Percentiles rank a stretch among this genome's conserved stretches.
phyloP scores from a whole-genome alignment of 1,140 invertebrate genomes.

The Eupeodes corollae region DNA sequence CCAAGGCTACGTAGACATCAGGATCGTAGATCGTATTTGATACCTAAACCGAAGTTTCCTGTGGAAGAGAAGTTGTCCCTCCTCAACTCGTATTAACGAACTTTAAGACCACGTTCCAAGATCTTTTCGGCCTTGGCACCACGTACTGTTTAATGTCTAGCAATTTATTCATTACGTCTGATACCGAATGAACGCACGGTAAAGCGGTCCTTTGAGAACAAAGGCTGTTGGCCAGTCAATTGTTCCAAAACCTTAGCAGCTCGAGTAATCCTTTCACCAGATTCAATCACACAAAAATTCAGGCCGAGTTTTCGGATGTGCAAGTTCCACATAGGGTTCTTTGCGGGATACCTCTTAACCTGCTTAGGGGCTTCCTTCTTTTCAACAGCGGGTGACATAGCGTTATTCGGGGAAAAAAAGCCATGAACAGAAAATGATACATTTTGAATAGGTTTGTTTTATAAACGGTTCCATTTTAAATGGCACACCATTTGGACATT shows the following conservation, averaged over 20 bases:
- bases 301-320: slow-evolving; percentile 95
- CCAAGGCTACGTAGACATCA: slow-evolving; percentile 98
- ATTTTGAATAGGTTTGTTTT: too few species aligned
- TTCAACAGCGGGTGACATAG: too few species aligned
- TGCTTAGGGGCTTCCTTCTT: slow-evolving; percentile 48
- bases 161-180: slow-evolving; percentile 99
- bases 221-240: slow-evolving; percentile 95
- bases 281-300: slow-evolving; percentile 99
- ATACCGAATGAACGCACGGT: too few species aligned
- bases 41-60: slow-evolving; percentile 94
- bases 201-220: slow-evolving; percentile 98
- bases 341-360: slow-evolving; percentile 71
- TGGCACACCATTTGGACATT: too few species aligned
- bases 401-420: too few species aligned
- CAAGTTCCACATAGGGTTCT: slow-evolving; percentile 95
- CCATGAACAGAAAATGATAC: too few species aligned
- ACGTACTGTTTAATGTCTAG: slow-evolving; percentile 98
- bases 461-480: too few species aligned
- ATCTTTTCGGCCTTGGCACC: too few species aligned
- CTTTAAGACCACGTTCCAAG: too few species aligned
- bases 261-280: slow-evolving; percentile 94
- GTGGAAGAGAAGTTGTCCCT: too few species aligned
- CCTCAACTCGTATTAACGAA: too few species aligned
- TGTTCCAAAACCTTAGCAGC: slow-evolving; percentile 98
- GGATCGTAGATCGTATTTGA: slow-evolving; percentile 99